Evolutionary conservation across 2,113 vertebrate species (phyloP), one percentile per base, ranked within the genome.

Genomic region (Dicentrarchus labrax): DNA sequence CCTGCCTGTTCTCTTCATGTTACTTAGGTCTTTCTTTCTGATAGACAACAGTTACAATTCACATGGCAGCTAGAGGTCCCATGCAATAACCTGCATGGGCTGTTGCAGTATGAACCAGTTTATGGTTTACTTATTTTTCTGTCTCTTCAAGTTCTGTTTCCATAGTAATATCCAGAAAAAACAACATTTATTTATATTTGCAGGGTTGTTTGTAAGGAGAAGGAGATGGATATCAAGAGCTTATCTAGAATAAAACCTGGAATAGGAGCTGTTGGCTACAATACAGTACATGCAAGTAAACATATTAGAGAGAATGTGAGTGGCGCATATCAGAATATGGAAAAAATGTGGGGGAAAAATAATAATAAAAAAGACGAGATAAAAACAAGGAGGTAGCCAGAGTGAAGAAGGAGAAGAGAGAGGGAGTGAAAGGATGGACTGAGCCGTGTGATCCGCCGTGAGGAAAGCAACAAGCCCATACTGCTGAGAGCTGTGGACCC

Each of bases 401-500:
- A 30, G 61, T 17, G 54, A 78, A 62, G 68, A 77, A 72, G 15
- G 59, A 16, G 59, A 64, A 70, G 66, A 74, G 66, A 39, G 71
- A 56, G 30, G 8, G 73, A 71, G 59, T 17, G 83, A 70, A 74
- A 74, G 65, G 77, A 85, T 22, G 53, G 86, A 77, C 71, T 53
- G 72, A 82, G 72, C 54, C 11, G 69, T 84, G 79, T 90, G 89
- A 90, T 88, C 56, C 82, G 72, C 86, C 51, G 17, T 57, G 78
- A 89, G 91, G 81, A 80, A 77, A 89, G 83, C 84, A 84, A 72
- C 60, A 59, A 76, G 67, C 82, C 72, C 79, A 62, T 70, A 76
- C 86, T 89, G 90, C 90, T 87, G 82, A 79, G 90, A 91, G 89
- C 83, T 76, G 72, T 71, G 84, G 87, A 92, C 86, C 90, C 80